phyloP scores from a whole-genome alignment of 2,888 invertebrate genomes.

The Acanthosepion pharaonis region DNA sequence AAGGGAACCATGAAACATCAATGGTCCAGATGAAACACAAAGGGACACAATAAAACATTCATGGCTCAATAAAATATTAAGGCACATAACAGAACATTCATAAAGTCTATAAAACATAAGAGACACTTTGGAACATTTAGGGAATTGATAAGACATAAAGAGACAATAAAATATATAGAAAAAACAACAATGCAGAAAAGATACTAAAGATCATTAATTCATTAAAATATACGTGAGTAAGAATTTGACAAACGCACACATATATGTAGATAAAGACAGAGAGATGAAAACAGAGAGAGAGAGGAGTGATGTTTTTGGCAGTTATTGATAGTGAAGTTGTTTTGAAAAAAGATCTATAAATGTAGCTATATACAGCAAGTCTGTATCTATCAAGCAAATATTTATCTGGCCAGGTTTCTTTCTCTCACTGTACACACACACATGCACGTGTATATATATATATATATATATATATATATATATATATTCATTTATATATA shows the following conservation, averaged over 20 bases:
- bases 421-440: no score
- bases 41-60: slow-evolving; percentile 20
- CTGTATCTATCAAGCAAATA: no score
- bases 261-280: not conserved
- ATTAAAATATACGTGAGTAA: not conserved
- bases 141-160: slow-evolving; percentile 17
- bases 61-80: slow-evolving; percentile 12
- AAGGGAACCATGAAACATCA: slow-evolving; percentile 33
- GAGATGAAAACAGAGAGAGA: not conserved
- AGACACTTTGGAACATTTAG: not conserved
- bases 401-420: no score
- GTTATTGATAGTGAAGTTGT: no score
- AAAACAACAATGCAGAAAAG: not conserved
- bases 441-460: no score
- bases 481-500: no score
- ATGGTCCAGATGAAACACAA: not conserved
- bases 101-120: not conserved
- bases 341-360: no score
- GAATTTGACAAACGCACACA: not conserved
- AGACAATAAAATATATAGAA: not conserved
- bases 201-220: not conserved
- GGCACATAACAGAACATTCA: not conserved
- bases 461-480: no score
- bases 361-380: no score
- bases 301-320: no score